phyloP scores from a whole-genome alignment of 2,888 invertebrate species.

The Chloroclystis v-ata region DNA sequence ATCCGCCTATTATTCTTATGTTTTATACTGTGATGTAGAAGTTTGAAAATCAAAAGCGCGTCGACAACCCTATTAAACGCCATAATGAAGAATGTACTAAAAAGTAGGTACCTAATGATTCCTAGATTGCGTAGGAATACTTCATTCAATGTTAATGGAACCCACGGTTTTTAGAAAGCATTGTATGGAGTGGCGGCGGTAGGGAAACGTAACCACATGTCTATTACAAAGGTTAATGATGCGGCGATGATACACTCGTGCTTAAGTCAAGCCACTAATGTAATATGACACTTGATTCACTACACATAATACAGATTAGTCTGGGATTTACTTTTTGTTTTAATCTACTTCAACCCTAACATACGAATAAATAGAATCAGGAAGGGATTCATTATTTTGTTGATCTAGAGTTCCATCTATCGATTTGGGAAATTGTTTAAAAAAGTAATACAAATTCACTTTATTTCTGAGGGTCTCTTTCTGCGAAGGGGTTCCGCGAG shows the following conservation, averaged over 20 bases:
- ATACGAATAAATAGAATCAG: no score
- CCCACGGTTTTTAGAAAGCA: constrained; percentile 44
- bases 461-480: no score
- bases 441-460: no score
- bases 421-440: no score
- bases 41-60: no score
- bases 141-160: constrained; percentile 29
- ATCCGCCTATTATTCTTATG: no score
- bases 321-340: not conserved
- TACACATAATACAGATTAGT: not conserved
- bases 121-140: constrained; percentile 26
- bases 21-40: no score
- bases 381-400: no score
- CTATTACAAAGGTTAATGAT: constrained; percentile 30
- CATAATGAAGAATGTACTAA: constrained; percentile 19
- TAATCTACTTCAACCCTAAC: not conserved
- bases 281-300: not conserved
- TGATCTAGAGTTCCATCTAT: no score
- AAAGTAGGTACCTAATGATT: constrained; percentile 25
- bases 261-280: constrained; percentile 9
- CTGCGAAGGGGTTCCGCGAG: no score
- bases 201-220: constrained; percentile 33
- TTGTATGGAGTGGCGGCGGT: constrained; percentile 28
- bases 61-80: constrained; percentile 22
- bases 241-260: constrained; percentile 28